Evolutionary conservation across 1,140 invertebrate species (phyloP).

Genomic region (Ceratoteleas bidentatus): DNA sequence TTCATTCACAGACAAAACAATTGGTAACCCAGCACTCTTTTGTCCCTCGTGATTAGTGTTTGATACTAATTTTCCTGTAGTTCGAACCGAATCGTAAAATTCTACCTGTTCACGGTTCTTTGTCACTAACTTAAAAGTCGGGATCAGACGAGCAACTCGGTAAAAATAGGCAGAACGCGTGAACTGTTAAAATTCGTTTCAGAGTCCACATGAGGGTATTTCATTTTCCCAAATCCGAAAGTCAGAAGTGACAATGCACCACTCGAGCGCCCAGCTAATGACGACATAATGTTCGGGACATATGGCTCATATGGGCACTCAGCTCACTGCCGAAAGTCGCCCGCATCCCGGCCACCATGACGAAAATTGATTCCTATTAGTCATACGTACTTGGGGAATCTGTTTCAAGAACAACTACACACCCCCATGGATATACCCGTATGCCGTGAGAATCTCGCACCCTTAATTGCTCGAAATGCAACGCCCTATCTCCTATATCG

Average conservation of each 20-base stretch:
- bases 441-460: conserved; percentile 50
- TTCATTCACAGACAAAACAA: too few relatives aligned
- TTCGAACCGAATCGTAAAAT: too few relatives aligned
- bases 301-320: conserved; percentile 44
- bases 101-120: too few relatives aligned
- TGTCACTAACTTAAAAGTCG: too few relatives aligned
- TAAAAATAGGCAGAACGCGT: too few relatives aligned
- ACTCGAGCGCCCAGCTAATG: conserved; percentile 31
- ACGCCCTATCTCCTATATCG: neutral
- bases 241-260: conserved; percentile 42
- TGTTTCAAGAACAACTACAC: conserved; percentile 32
- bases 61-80: too few relatives aligned
- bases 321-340: conserved; percentile 36
- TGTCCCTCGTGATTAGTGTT: too few relatives aligned
- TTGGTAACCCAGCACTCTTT: too few relatives aligned
- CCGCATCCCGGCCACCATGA: conserved; percentile 43
- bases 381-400: conserved; percentile 41
- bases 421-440: conserved; percentile 38
- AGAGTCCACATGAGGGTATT: neutral
- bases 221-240: conserved; percentile 7
- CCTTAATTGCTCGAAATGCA: conserved; percentile 40
- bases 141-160: too few relatives aligned
- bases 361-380: conserved; percentile 54
- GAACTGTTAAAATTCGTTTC: neutral
- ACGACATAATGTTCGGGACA: conserved; percentile 33